These are phyloP conservation scores for Coregonus suidteri DNA, from an alignment of 2,797 vertebrate species.

Conservation along the genomic window DNA sequence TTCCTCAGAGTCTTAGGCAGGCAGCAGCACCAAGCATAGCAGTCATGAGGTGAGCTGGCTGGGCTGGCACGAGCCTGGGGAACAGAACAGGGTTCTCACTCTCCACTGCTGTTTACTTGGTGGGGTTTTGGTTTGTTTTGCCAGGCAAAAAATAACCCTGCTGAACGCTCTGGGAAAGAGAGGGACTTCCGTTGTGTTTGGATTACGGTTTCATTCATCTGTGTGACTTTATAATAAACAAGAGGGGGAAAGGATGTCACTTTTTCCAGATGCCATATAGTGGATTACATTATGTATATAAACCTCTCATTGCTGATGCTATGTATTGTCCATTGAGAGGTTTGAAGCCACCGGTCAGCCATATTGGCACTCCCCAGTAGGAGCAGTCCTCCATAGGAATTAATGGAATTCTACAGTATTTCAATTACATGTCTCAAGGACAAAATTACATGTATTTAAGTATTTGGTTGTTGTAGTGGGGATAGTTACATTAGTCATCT, in stretches of 20 bases:
- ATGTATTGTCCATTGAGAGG: no score
- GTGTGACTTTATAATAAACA: neutral
- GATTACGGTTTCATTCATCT: conserved; percentile 47
- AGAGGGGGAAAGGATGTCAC: conserved; percentile 19
- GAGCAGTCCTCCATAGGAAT: no score
- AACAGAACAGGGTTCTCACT: conserved; percentile 43
- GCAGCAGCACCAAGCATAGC: conserved; percentile 20
- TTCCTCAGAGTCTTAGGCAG: conserved; percentile 1
- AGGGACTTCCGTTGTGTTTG: conserved; percentile 56
- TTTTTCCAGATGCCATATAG: conserved; percentile 26
- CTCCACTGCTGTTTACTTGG: conserved; percentile 58
- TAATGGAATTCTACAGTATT: no score
- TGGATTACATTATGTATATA: neutral
- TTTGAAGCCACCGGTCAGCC: no score
- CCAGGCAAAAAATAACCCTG: conserved; percentile 59
- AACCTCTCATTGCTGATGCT: no score
- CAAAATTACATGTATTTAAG: no score
- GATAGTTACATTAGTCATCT: no score
- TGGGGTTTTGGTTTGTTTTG: conserved; percentile 59
- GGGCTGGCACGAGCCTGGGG: conserved; percentile 27
- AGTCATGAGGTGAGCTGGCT: conserved; percentile 33
- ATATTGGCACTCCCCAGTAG: no score
- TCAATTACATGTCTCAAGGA: no score
- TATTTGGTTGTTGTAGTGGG: no score
- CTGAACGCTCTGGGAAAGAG: conserved; percentile 47